A percentile compares a stretch with the other conserved stretches of the same genome.
phyloP scores from a whole-genome alignment of 2,888 invertebrate genomes.

The Heliconius erato region DNA sequence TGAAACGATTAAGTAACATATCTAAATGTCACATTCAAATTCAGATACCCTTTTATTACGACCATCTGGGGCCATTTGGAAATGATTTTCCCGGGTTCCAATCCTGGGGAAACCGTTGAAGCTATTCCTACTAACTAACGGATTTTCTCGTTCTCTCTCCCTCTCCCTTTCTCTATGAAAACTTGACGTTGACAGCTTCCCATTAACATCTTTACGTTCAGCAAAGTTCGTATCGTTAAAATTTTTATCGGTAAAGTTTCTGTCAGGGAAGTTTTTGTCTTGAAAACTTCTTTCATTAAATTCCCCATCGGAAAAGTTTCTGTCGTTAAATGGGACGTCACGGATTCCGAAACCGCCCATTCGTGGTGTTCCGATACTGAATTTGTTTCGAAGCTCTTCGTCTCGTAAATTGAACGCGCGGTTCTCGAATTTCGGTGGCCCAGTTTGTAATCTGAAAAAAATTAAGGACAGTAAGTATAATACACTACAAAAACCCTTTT shows the following conservation, averaged over 20 bases:
- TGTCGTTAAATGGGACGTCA: constrained; percentile 78
- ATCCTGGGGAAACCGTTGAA: constrained; percentile 82
- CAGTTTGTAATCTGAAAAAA: constrained; percentile 71
- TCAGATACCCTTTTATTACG: constrained; percentile 86
- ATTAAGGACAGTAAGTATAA: neutral
- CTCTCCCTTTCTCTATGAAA: constrained; percentile 78
- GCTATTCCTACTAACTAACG: constrained; percentile 81
- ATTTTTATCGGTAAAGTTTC: constrained; percentile 69
- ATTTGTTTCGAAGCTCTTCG: constrained; percentile 78
- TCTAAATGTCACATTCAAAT: constrained; percentile 87
- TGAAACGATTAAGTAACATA: constrained; percentile 7
- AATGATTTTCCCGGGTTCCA: constrained; percentile 75
- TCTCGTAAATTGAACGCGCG: constrained; percentile 78
- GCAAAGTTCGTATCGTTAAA: constrained; percentile 65
- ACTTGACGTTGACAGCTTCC: constrained; percentile 81
- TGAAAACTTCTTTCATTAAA: constrained; percentile 77
- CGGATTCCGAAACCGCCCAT: constrained; percentile 84
- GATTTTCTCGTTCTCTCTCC: constrained; percentile 77
- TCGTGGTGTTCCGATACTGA: constrained; percentile 78
- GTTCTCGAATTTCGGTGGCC: constrained; percentile 76
- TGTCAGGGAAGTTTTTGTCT: constrained; percentile 73
- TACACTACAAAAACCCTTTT: neutral
- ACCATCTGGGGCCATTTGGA: constrained; percentile 80
- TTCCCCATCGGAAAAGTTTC: constrained; percentile 77
- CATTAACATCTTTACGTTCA: constrained; percentile 71